Evolutionary conservation across 1,140 invertebrate species (phyloP).

Genomic region (Sycophaga agraensis): DNA sequence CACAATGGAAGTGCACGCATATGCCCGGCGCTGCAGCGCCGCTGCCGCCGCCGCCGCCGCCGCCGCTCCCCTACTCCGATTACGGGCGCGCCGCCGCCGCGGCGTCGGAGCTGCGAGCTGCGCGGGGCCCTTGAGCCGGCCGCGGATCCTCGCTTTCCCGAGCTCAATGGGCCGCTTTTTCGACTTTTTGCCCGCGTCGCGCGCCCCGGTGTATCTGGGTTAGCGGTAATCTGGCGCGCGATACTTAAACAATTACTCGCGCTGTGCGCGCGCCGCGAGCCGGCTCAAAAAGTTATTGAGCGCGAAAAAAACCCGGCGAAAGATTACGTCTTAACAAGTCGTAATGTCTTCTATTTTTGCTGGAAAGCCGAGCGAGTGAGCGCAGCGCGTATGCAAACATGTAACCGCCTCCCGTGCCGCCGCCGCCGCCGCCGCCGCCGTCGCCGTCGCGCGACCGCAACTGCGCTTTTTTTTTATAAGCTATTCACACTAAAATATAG

Average conservation of each 20-base stretch:
- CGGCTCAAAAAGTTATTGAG: not conserved
- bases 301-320: not conserved
- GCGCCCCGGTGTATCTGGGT: too few relatives aligned
- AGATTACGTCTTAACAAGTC: not conserved
- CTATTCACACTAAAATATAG: constrained; percentile 27
- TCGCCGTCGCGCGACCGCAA: constrained; percentile 14
- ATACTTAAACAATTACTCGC: too few relatives aligned
- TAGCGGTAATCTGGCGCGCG: too few relatives aligned
- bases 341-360: constrained; percentile 9
- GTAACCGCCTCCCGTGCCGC: too few relatives aligned
- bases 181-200: too few relatives aligned
- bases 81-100: not conserved
- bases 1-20: too few relatives aligned
- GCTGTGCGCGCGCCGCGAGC: too few relatives aligned
- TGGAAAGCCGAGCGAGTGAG: not conserved
- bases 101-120: too few relatives aligned
- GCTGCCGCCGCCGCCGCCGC: not conserved
- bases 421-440: too few relatives aligned
- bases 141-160: too few relatives aligned
- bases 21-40: not conserved
- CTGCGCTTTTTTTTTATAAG: constrained; percentile 21
- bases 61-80: not conserved
- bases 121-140: too few relatives aligned
- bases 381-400: constrained; percentile 7
- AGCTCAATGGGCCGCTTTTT: too few relatives aligned